These are phyloP conservation scores for Anoplius nigerrimus DNA, from an alignment of 2,888 invertebrate species.

Conservation along the genomic window DNA sequence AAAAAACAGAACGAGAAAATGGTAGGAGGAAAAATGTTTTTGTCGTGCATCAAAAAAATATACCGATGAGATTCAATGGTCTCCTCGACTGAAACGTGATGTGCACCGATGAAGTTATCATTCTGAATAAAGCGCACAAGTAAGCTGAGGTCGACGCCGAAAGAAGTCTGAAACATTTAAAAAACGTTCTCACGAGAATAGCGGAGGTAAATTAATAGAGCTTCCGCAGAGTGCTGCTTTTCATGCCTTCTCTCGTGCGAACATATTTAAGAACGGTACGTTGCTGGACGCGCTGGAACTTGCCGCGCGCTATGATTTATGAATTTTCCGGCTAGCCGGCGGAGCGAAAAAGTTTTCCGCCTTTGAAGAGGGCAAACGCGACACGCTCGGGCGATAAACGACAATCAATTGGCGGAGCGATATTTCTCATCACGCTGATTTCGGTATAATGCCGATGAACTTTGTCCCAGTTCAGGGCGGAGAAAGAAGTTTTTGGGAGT, in stretches of 20 bases:
- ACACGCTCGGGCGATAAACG: constrained; percentile 6
- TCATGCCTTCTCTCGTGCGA: constrained; percentile 1
- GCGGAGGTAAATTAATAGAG: constrained; percentile 20
- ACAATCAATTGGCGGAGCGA: constrained; percentile 23
- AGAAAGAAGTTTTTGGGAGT: background rate
- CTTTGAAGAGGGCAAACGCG: constrained; percentile 13
- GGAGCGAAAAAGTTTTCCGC: constrained; percentile 29
- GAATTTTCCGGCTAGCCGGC: constrained; percentile 31
- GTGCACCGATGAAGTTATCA: background rate
- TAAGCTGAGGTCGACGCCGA: too few species aligned
- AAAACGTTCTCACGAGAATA: too few species aligned
- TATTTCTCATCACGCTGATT: constrained; percentile 25
- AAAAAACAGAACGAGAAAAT: constrained; percentile 12
- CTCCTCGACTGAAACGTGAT: background rate
- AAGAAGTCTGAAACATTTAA: too few species aligned
- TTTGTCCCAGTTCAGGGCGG: constrained; percentile 12
- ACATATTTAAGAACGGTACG: background rate
- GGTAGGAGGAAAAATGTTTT: constrained; percentile 26
- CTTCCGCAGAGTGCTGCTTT: constrained; percentile 20
- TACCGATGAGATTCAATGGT: background rate
- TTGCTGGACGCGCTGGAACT: constrained; percentile 32
- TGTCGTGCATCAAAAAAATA: background rate
- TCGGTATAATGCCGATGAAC: constrained; percentile 22
- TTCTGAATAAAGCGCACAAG: background rate
- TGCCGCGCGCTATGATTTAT: constrained; percentile 45